Evolutionary conservation across 2,888 invertebrate species (phyloP), one percentile per base, ranked within the genome.

Genomic region (Pecten maximus): DNA sequence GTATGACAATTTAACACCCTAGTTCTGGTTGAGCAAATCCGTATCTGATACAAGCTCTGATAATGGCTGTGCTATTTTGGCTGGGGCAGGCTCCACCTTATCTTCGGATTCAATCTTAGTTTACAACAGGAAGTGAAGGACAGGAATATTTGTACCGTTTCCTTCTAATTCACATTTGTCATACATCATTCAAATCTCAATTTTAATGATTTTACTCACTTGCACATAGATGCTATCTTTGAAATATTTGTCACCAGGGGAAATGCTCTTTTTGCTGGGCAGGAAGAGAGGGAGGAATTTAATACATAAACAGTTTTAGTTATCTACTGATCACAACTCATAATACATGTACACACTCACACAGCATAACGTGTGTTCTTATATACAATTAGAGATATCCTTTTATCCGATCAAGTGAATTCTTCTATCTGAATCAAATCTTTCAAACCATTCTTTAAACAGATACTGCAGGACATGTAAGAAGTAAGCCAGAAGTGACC

Each of bases 151-250:
- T 89, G 23, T 89, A 40, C 40, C 16, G 40, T 89, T 60, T 54
- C 50, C 54, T 50, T 60, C 23, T 54, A 60, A 74, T 89, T 60
- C 28, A 89, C 40, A 89, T 89, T 40, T 89, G 89, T 89, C 60
- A 60, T 89, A 54, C 60, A 89, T 89, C 74, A 89, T 89, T 89
- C 40, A 39, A 60, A 74, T 89, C 74, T 89, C 39, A 88, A 89
- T 89, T 54, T 40, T 89, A 89, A 89, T 89, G 89, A 74, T 74
- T 89, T 89, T 74, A 74, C 40, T 28, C 60, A 74, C 74, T 35
- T 74, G 74, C 40, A 50, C 40, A 39, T 40, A 23, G 89, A 89
- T 74, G 54, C 6, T 40, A 89, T 89, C 89, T 89, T 60, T 40
- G 40, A 89, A 40, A 39, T 3, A 8, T 40, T 40, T 88, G 88